A percentile compares a stretch with the other conserved stretches of the same genome.
Evolutionary conservation across 1,140 invertebrate species (phyloP).

Genomic region (Cherax destructor): DNA sequence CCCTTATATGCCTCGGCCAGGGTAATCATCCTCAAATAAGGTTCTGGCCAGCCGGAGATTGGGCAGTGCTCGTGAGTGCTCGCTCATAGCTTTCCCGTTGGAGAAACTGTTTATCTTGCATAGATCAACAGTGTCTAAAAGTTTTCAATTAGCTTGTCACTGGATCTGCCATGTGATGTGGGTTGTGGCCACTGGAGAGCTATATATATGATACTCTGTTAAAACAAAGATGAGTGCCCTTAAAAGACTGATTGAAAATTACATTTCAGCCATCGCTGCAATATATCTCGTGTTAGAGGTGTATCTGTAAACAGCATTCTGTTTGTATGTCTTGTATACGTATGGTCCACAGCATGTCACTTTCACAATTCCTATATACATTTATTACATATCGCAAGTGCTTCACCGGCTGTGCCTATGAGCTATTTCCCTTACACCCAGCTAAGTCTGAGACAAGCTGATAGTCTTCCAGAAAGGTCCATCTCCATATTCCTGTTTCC

Average conservation of each 20-base stretch:
- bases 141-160: background rate
- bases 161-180: background rate
- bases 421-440: conserved; percentile 24
- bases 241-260: background rate
- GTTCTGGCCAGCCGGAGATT: conserved; percentile 28
- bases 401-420: conserved; percentile 43
- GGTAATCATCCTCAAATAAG: conserved; percentile 41
- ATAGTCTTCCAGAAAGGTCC: conserved; percentile 42
- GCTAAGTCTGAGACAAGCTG: conserved; percentile 27
- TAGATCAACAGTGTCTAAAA: background rate
- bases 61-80: background rate
- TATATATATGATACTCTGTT: background rate
- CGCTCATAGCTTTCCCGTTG: background rate
- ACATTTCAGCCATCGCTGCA: background rate
- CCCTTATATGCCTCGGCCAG: background rate
- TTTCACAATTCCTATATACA: background rate
- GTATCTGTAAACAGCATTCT: conserved; percentile 8
- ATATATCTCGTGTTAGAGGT: background rate
- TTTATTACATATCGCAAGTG: background rate
- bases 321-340: conserved; percentile 6
- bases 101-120: background rate
- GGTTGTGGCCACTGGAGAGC: background rate
- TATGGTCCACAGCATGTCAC: conserved; percentile 25
- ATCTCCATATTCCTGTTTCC: conserved; percentile 13
- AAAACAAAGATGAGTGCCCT: background rate